Base-by-base conservation (phyloP, 1,140 invertebrate species). In the Bacillus rossius region DNA sequence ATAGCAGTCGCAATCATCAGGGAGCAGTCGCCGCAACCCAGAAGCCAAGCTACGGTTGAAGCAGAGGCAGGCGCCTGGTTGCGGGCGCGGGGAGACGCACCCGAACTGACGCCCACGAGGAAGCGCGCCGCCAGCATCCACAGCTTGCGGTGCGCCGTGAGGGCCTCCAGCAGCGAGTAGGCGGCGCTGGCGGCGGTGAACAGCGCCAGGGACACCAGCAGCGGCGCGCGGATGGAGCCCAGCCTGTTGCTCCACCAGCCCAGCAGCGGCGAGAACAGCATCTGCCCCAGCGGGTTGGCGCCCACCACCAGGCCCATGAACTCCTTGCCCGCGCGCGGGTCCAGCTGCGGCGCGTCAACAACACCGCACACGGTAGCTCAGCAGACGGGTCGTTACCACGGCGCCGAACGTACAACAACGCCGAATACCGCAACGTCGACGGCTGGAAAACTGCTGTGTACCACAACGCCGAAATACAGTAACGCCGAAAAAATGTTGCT, bases 241-340 rank as follows among this genome's bases (percentile, higher is more conserved):
- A 85, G 71, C 65, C 80, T 84, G 73, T 93, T 94, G 20, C 86
- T 84, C 89, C 90, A 92, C 79, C 83, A 86, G 16, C 93, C 93
- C 55, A 94, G 80, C 57, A 94, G 69, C 8, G 92, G 92, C 4
- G 92, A 94, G 65, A 91, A 91, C 29, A 93, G 69, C 81, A 95
- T 86, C 78, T 95, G 92, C 3, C 87, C 92, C 23, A 95, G 75
- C 29, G 92, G 92, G 77, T 93, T 93, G 10, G 89, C 87, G 14
- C 91, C 92, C 19, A 95, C 88, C 13, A 92, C 84, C 67, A 86
- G 85, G 20, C 92, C 91, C 77, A 94, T 84, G 67, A 89, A 89
- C 72, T 88, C 86, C 69, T 93, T 91, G 43, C 82, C 84, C 13
- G 89, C 83, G 14, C 75, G 76, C 45, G 81, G 80, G 75, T 94